Evolutionary conservation across 2,888 invertebrate genomes (phyloP).

Genomic region (Helicoverpa assulta): DNA sequence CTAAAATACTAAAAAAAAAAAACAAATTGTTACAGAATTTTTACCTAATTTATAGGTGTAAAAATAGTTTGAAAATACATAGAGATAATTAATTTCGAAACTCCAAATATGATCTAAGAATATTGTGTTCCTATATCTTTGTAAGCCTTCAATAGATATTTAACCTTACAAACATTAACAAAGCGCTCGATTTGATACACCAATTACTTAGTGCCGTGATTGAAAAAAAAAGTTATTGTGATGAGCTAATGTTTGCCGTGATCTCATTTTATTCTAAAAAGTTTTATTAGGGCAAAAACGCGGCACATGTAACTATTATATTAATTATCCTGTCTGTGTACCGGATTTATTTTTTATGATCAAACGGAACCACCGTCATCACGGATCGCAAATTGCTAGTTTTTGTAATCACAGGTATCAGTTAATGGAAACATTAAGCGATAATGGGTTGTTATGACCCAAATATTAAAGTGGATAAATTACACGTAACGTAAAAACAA

Average conservation of each 20-base stretch:
- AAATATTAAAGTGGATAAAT: slow-evolving; percentile 29
- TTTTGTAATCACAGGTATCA: slow-evolving; percentile 45
- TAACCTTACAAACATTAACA: slow-evolving; percentile 7
- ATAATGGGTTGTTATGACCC: slow-evolving; percentile 42
- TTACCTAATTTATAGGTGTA: no score
- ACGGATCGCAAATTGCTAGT: slow-evolving; percentile 51
- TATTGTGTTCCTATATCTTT: not conserved
- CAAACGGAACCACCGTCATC: slow-evolving; percentile 66
- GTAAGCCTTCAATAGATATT: not conserved
- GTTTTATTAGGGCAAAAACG: slow-evolving; percentile 80
- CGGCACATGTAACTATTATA: slow-evolving; percentile 60
- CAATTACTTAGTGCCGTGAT: slow-evolving; percentile 52
- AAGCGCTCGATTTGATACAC: slow-evolving; percentile 35
- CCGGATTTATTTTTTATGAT: slow-evolving; percentile 80
- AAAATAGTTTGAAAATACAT: no score
- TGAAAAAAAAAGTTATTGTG: slow-evolving; percentile 64
- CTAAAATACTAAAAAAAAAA: no score
- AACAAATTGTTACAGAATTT: no score
- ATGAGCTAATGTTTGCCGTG: slow-evolving; percentile 68
- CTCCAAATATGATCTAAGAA: no score
- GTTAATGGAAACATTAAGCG: slow-evolving; percentile 42
- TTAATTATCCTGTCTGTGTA: slow-evolving; percentile 74
- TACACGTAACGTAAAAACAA: not conserved
- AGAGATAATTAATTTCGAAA: no score
- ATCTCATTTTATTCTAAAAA: slow-evolving; percentile 82